Conservation (phyloP, 2,113 vertebrate genomes). For the Syngnathus typhle region DNA sequence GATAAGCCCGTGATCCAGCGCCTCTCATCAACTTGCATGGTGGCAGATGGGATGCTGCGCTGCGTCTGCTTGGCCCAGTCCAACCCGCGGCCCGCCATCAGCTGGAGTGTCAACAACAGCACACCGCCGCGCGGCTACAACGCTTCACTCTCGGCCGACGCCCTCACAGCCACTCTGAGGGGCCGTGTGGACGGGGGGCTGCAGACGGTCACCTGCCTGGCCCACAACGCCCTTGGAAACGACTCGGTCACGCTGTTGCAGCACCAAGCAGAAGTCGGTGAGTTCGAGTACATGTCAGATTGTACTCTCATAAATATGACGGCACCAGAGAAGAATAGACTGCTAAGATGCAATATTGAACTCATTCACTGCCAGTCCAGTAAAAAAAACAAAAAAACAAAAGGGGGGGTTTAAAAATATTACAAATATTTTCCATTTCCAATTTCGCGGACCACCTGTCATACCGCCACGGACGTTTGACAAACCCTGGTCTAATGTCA, state of each 20-base stretch:
- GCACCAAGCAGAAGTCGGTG: constrained; percentile 34
- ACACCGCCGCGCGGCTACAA: constrained; percentile 55
- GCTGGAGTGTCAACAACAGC: constrained; percentile 70
- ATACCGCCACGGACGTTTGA: too few species aligned
- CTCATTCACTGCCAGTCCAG: too few species aligned
- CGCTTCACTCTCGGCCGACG: constrained; percentile 30
- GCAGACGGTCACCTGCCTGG: constrained; percentile 61
- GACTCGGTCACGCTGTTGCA: constrained; percentile 59
- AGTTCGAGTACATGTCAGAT: background rate
- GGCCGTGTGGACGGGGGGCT: constrained; percentile 43
- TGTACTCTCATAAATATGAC: background rate
- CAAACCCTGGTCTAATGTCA: too few species aligned
- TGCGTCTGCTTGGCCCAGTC: constrained; percentile 68
- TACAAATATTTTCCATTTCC: too few species aligned
- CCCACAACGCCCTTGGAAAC: constrained; percentile 64
- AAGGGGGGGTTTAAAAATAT: too few species aligned
- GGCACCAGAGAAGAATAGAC: too few species aligned
- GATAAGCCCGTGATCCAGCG: constrained; percentile 59
- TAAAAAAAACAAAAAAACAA: too few species aligned
- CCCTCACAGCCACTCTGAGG: constrained; percentile 43
- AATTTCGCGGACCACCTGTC: too few species aligned
- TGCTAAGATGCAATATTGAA: too few species aligned
- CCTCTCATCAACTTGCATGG: constrained; percentile 55
- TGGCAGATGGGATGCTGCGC: constrained; percentile 32
- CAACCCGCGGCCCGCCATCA: constrained; percentile 67